Evolutionary conservation across 30 jellyfish, hydroid and myxozoan genomes (phyloP).

Genomic region (Aurelia aurita): DNA sequence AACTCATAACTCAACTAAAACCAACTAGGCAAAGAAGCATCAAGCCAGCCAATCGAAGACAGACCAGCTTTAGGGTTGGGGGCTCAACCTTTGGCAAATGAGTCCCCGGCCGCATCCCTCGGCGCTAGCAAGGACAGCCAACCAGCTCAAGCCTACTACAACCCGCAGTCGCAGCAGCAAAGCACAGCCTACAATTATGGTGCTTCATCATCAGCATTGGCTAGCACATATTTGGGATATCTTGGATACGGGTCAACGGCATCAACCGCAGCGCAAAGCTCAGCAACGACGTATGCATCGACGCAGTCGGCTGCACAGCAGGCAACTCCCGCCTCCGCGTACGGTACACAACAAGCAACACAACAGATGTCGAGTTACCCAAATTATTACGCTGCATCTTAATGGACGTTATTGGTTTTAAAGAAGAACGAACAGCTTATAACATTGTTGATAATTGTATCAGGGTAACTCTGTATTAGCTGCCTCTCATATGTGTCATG

Average conservation of each 20-base stretch:
- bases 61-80: too few relatives aligned
- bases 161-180: conserved; percentile 9
- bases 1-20: too few relatives aligned
- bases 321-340: conserved; percentile 12
- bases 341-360: neutral
- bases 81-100: neutral
- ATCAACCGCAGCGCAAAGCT: neutral
- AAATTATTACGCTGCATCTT: conserved; percentile 1
- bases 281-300: conserved; percentile 18
- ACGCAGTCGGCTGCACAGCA: conserved; percentile 19
- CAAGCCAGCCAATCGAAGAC: too few relatives aligned
- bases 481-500: too few relatives aligned
- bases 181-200: conserved; percentile 17
- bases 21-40: too few relatives aligned
- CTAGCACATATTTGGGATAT: conserved; percentile 13
- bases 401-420: neutral
- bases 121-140: neutral
- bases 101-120: neutral
- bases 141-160: conserved; percentile 1
- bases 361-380: conserved; percentile 50
- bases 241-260: conserved; percentile 11
- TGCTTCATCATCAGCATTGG: conserved; percentile 20
- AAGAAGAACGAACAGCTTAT: too few relatives aligned
- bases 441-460: too few relatives aligned
- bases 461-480: too few relatives aligned